Conservation (phyloP, 1,140 invertebrate genomes). For the Dysdera silvatica region DNA sequence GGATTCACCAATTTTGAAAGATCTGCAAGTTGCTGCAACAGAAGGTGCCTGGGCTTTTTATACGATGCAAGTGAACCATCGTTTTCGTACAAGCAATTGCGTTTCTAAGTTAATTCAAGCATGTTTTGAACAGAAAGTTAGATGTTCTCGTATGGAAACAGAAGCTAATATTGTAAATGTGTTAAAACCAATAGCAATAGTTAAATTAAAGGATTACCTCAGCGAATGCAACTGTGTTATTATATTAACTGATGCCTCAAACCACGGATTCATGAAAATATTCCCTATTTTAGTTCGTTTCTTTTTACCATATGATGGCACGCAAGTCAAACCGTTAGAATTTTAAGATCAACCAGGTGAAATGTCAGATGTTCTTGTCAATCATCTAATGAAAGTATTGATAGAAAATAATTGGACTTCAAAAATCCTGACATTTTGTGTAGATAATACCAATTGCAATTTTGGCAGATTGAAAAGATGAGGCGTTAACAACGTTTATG, state of each 20-base stretch:
- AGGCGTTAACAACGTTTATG: too few species aligned
- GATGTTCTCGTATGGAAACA: conserved; percentile 5
- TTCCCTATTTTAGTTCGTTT: background rate
- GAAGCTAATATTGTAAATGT: conserved; percentile 3
- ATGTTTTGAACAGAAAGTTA: conserved; percentile 3
- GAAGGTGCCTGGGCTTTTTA: conserved; percentile 1
- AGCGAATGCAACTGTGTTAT: background rate
- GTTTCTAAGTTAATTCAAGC: conserved; percentile 12
- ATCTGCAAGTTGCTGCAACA: background rate
- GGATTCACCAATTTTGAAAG: conserved; percentile 7
- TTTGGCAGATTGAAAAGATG: too few species aligned
- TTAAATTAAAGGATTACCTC: background rate
- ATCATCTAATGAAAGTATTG: too few species aligned
- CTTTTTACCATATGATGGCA: background rate
- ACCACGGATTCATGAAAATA: background rate
- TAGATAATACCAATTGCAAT: too few species aligned
- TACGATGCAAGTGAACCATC: conserved; percentile 3
- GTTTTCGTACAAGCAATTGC: conserved; percentile 2
- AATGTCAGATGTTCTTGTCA: too few species aligned
- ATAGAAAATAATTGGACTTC: too few species aligned
- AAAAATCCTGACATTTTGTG: too few species aligned
- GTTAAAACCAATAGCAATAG: background rate
- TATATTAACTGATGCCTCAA: conserved; percentile 6
- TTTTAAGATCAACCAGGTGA: too few species aligned
- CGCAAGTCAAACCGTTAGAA: background rate